Conservation (phyloP, 1,140 invertebrate genomes). For the Drosophila asahinai region DNA sequence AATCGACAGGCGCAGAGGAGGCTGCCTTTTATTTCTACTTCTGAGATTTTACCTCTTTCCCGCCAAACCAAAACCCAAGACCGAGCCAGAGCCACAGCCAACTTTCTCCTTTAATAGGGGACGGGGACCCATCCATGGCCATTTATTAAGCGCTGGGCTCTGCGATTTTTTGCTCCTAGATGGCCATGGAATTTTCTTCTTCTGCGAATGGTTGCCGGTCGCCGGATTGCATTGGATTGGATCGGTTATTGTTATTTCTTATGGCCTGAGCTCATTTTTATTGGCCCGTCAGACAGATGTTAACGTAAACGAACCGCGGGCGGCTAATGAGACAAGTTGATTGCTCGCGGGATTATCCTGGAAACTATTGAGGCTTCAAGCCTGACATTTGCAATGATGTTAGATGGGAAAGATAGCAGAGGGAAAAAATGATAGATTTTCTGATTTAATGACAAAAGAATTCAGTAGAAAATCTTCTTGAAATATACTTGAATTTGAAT, state of each 20-base stretch:
- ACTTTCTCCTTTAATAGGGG: slow-evolving; percentile 71
- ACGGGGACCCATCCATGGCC: slow-evolving; percentile 35
- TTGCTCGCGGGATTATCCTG: slow-evolving; percentile 30
- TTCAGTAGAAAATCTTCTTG: neutral
- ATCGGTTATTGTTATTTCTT: slow-evolving; percentile 59
- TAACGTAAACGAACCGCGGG: slow-evolving; percentile 31
- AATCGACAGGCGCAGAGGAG: slow-evolving; percentile 27
- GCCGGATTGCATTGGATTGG: slow-evolving; percentile 17
- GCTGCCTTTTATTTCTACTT: slow-evolving; percentile 29
- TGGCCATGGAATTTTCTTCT: slow-evolving; percentile 35
- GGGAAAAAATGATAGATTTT: neutral
- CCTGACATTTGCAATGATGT: neutral
- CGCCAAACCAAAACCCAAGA: slow-evolving; percentile 4
- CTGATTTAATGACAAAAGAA: neutral
- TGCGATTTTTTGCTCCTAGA: slow-evolving; percentile 45
- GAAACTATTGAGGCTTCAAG: neutral
- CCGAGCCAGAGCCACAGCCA: slow-evolving; percentile 8
- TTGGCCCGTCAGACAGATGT: slow-evolving; percentile 27
- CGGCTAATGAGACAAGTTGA: slow-evolving; percentile 48
- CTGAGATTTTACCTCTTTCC: slow-evolving; percentile 26
- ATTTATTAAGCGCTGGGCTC: slow-evolving; percentile 50
- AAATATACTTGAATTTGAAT: neutral
- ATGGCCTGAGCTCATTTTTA: slow-evolving; percentile 39
- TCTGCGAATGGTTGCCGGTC: slow-evolving; percentile 34
- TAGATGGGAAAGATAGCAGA: too few relatives aligned